These are phyloP conservation scores for Thamnophis elegans DNA, from an alignment of 2,797 vertebrate genomes.

Conservation along the genomic window DNA sequence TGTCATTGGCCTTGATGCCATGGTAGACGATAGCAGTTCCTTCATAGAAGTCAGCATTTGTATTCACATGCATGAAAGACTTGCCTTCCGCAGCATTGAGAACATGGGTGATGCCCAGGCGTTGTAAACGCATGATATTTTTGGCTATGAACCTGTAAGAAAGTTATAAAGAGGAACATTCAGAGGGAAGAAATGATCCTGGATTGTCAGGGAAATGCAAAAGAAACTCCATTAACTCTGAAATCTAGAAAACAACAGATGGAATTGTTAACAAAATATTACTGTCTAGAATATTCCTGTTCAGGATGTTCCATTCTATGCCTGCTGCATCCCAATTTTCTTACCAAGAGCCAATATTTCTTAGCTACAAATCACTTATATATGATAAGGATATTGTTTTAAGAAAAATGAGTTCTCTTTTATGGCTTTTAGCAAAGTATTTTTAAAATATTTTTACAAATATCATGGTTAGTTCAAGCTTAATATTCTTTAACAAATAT, in stretches of 20 bases:
- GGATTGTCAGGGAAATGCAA: neutral
- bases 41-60: constrained; percentile 87
- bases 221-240: neutral
- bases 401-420: neutral
- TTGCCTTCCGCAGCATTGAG: constrained; percentile 94
- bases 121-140: constrained; percentile 88
- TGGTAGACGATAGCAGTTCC: constrained; percentile 91
- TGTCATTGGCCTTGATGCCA: constrained; percentile 93
- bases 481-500: neutral
- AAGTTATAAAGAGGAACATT: constrained; percentile 1
- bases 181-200: neutral
- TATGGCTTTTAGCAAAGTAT: neutral
- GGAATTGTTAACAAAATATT: neutral
- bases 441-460: neutral
- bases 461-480: neutral
- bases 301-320: neutral
- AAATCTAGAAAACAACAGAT: neutral
- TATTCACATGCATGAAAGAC: constrained; percentile 99
- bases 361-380: neutral
- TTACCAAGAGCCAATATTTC: neutral
- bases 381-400: neutral
- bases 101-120: constrained; percentile 90
- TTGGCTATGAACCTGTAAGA: constrained; percentile 86
- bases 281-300: neutral
- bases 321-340: neutral